phyloP scores from a whole-genome alignment of 1,140 invertebrate species.

The Eupristina koningsbergeri region DNA sequence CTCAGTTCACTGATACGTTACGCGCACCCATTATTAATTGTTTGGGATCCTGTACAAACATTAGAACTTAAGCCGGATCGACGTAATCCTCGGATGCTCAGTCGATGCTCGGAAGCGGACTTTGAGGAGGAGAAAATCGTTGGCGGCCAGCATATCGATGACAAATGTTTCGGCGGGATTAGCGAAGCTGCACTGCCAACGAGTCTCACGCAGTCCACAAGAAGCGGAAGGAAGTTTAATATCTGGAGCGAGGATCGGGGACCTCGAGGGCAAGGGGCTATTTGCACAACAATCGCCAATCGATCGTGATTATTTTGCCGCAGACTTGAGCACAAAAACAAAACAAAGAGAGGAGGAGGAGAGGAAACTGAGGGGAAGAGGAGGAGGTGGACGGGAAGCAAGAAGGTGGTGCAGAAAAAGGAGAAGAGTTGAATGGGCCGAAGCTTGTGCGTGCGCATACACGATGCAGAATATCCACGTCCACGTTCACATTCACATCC shows the following conservation, averaged over 20 bases:
- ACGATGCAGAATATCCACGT: background rate
- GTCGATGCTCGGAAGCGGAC: background rate
- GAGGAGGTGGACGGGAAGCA: background rate
- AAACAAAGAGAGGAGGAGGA: background rate
- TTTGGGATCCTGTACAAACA: slow-evolving; percentile 69
- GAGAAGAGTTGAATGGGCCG: slow-evolving; percentile 32
- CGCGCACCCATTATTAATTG: slow-evolving; percentile 66
- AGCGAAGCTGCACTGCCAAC: too few relatives aligned
- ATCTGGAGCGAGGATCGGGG: background rate
- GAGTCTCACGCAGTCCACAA: slow-evolving; percentile 5
- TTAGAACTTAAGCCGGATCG: slow-evolving; percentile 64
- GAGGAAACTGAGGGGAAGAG: background rate
- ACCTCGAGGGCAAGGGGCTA: background rate
- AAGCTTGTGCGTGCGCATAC: too few relatives aligned
- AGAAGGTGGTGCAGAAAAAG: background rate
- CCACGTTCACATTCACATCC: background rate
- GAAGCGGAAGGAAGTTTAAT: slow-evolving; percentile 20
- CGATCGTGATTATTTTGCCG: slow-evolving; percentile 14
- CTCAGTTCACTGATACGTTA: background rate
- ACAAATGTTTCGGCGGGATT: background rate
- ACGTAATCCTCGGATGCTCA: background rate
- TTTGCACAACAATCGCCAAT: background rate
- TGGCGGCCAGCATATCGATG: background rate
- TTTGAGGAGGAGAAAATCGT: too few relatives aligned
- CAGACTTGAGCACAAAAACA: background rate